Percentiles rank a stretch among this genome's conserved stretches.
phyloP scores from a whole-genome alignment of 2,113 vertebrate species.

The Andinoacara biseriatus region DNA sequence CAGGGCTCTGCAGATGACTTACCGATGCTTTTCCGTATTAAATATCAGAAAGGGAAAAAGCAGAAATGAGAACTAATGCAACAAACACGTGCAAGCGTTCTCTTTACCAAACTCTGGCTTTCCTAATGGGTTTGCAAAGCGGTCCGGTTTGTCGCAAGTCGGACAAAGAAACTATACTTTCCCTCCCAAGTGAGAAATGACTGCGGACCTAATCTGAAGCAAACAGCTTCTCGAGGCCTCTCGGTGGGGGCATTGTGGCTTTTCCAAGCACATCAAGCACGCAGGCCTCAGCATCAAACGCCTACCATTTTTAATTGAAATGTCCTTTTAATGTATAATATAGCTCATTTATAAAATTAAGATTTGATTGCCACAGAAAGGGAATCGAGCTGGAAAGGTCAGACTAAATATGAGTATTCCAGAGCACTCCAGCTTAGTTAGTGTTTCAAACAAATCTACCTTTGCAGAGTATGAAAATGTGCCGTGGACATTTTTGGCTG shows the following conservation, averaged over 20 bases:
- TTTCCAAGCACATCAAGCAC: slow-evolving; percentile 58
- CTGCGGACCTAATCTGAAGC: slow-evolving; percentile 56
- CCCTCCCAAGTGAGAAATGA: slow-evolving; percentile 60
- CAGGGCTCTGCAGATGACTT: slow-evolving; percentile 53
- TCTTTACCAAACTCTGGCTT: not conserved
- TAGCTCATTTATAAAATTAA: slow-evolving; percentile 75
- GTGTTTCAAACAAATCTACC: slow-evolving; percentile 65
- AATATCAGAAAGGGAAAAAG: slow-evolving; percentile 23
- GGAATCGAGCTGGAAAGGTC: slow-evolving; percentile 70
- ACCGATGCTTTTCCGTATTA: slow-evolving; percentile 50
- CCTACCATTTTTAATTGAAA: slow-evolving; percentile 70
- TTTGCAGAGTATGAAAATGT: slow-evolving; percentile 50
- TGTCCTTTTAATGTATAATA: slow-evolving; percentile 66
- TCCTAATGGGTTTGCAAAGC: slow-evolving; percentile 22
- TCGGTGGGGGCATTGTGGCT: slow-evolving; percentile 22
- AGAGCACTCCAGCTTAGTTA: slow-evolving; percentile 34
- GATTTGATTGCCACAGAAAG: slow-evolving; percentile 55
- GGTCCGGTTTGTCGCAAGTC: slow-evolving; percentile 42
- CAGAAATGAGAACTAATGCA: not conserved
- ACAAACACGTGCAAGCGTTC: not conserved
- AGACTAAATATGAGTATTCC: slow-evolving; percentile 58
- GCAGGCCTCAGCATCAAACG: slow-evolving; percentile 59
- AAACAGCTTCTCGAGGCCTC: slow-evolving; percentile 58
- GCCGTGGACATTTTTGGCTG: slow-evolving; percentile 46
- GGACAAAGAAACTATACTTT: slow-evolving; percentile 20